Evolutionary conservation across 1,140 invertebrate species (phyloP), one percentile per base, ranked within the genome.

Genomic region (Cherax destructor): DNA sequence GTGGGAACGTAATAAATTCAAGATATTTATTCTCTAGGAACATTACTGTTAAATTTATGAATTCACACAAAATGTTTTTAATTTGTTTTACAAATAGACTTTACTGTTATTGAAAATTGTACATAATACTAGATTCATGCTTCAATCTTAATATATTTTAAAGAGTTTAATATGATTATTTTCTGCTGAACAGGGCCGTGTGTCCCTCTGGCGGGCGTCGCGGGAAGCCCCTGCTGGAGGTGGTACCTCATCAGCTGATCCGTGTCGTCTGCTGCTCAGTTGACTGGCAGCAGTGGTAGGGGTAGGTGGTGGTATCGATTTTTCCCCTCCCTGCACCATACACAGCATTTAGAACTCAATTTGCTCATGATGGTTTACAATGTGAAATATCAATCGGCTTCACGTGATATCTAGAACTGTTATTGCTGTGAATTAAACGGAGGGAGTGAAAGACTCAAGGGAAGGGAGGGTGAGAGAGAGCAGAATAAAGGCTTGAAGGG

Each of bases 241-340:
- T 18, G 65, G 83, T 61, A 77, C 85, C 56, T 78, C 85, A 77
- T 86, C 85, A 77, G 85, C 85, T 78, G 85, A 81, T 81, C 79
- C 50, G 79, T 81, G 79, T 81, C 79, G 79, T 81, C 79, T 81
- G 79, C 79, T 81, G 83, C 41, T 56, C 85, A 86, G 85, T 86
- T 52, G 85, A 86, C 85, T 61, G 85, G 85, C 50, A 86, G 85
- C 24, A 30, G 72, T 72, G 85, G 50, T 7, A 47, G 7, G 24
- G 56, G 52, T 7, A 10, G 80, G 52, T 56, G 52, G 3, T 16
- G 24, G 85, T 78, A n/a, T 41, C 10, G 30, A 3, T 69, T 30
- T 65, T 72, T 16, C 13, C 52, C 11, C 47, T 52, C 50, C 21
- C 85, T 78, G 24, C 50, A 69, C 76, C 30, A 30, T 18, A 47